phyloP scores from a whole-genome alignment of 1,140 invertebrate species.

The Anthonomus grandis region DNA sequence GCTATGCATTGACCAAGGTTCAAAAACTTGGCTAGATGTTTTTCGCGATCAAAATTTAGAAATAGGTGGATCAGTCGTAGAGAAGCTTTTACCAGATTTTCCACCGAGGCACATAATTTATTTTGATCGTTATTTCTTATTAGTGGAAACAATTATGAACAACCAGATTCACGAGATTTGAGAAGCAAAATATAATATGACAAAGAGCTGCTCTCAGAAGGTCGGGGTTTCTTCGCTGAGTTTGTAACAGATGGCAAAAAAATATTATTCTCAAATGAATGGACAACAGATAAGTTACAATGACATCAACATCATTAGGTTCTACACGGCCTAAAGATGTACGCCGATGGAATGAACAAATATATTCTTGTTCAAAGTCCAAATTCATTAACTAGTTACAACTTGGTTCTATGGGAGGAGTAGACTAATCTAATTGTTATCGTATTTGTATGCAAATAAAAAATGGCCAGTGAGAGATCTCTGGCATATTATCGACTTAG shows the following conservation, averaged over 20 bases:
- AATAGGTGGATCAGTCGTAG: too few relatives aligned
- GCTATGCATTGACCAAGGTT: too few relatives aligned
- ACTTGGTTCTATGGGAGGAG: neutral
- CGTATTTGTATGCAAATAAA: neutral
- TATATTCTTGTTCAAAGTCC: neutral
- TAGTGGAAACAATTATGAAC: neutral
- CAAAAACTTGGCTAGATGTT: too few relatives aligned
- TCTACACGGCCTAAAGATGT: neutral
- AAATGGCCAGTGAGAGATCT: neutral
- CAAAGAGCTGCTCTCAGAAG: neutral
- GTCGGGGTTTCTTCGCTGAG: neutral
- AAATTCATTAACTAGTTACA: neutral
- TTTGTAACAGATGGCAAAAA: neutral
- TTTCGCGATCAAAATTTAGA: too few relatives aligned
- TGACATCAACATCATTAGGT: neutral
- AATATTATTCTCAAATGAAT: neutral
- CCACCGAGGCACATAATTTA: too few relatives aligned
- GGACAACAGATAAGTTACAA: neutral
- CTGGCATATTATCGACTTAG: neutral
- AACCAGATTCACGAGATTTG: neutral
- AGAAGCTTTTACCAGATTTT: too few relatives aligned
- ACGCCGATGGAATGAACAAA: neutral
- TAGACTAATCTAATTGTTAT: neutral
- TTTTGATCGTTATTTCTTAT: too few relatives aligned
- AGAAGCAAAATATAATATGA: neutral